These are phyloP conservation scores for Drosophila algonquin DNA, from an alignment of 2,888 invertebrate species.

Conservation along the genomic window DNA sequence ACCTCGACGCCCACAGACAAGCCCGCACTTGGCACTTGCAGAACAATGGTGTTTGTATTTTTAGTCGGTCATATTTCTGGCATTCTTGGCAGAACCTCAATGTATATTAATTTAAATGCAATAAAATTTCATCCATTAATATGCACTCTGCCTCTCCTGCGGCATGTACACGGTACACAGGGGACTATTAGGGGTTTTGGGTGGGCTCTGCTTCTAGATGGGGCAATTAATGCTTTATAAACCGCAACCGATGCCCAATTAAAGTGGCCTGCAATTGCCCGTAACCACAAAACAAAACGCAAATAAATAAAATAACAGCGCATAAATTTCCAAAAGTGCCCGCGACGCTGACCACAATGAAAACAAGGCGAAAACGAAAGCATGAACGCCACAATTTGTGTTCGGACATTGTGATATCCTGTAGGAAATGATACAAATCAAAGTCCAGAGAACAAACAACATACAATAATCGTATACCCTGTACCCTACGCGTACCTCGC, in stretches of 20 bases:
- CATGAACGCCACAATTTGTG: not conserved
- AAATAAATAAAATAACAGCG: conserved; percentile 34
- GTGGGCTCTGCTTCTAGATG: conserved; percentile 25
- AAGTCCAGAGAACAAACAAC: conserved; percentile 6
- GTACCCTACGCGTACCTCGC: not conserved
- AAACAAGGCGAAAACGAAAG: conserved; percentile 9
- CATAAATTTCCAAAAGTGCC: conserved; percentile 55
- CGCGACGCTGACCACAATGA: conserved; percentile 45
- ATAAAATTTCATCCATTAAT: conserved; percentile 43
- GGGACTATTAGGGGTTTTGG: conserved; percentile 5
- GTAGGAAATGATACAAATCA: not conserved
- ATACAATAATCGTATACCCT: not conserved
- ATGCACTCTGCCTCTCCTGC: not conserved
- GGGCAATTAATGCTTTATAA: conserved; percentile 53
- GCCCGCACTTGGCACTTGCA: conserved; percentile 57
- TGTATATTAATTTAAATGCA: conserved; percentile 49
- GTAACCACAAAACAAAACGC: conserved; percentile 31
- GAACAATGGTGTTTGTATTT: conserved; percentile 56
- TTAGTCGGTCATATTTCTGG: conserved; percentile 44
- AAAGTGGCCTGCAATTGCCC: conserved; percentile 58
- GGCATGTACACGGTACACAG: not conserved
- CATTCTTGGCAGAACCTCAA: conserved; percentile 20
- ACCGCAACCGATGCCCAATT: conserved; percentile 57
- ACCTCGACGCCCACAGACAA: conserved; percentile 3
- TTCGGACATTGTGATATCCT: not conserved